Base-by-base conservation (phyloP, 2,888 invertebrate species). In the Neoitamus cyanurus region DNA sequence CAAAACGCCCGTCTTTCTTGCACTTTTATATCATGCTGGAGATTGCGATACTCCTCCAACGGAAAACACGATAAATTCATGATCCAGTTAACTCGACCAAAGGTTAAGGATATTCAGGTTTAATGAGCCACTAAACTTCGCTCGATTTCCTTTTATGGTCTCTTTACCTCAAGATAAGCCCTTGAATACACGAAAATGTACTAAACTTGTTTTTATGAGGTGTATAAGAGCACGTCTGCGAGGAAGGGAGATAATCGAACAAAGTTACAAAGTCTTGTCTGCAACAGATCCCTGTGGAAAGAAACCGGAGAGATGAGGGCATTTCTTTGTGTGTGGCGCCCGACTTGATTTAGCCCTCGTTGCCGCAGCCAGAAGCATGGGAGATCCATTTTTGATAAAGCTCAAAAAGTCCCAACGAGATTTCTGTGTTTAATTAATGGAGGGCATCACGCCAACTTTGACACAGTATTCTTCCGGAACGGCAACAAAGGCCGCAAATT, bases 91-190 rank as follows among this genome's bases (percentile, higher is more conserved):
- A 78, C 78, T 78, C 78, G 58, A 78, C 46, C 58, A 48, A 78
- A 78, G 48, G 78, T 78, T 78, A 78, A 78, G 78, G 78, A 78
- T 58, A 78, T 78, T 78, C 46, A 20, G 78, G 34, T 78, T 78
- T 78, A 78, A 78, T 78, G 78, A 78, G 78, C 78, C 78, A 78
- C 78, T 78, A 78, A 78, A 78, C 78, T 78, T 78, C 58, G 48
- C 78, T 58, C 78, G 48, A 58, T 78, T 78, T 78, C 78, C 30
- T 78, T 78, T 78, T 78, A 78, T 78, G 58, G 78, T 58, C 78
- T 70, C 34, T 78, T 58, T 78, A 78, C 78, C 48, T 78, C 78
- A 48, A 78, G 78, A 78, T 78, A 78, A 78, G 78, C 78, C 48
- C 30, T 34, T 70, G 31, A 70, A 70, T 70, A 70, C 70, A 70